Base-by-base conservation (phyloP, 2,797 vertebrate genomes). In the Sphaeramia orbicularis region DNA sequence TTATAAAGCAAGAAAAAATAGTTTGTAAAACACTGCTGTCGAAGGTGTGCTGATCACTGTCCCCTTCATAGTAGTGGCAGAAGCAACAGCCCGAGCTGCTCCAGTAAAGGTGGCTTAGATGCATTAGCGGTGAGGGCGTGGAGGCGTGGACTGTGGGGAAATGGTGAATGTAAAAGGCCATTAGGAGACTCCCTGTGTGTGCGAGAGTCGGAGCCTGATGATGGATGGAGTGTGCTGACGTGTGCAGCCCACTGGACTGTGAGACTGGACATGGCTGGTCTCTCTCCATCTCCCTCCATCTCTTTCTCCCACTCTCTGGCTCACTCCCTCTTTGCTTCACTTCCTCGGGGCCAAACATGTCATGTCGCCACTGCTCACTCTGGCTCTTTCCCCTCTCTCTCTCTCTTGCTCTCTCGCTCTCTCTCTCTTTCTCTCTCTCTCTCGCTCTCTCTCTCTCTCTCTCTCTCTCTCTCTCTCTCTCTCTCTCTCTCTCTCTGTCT, bases 241-340 rank as follows among this genome's bases (percentile, higher is more conserved):
- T 91, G 83, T 86, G 87, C 88, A 90, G 88, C 86, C 85, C 91
- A 89, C 81, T 90, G 84, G 91, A 92, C 91, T 93, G 87, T 87
- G 90, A 90, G 88, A 92, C 90, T 89, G 92, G 91, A 92, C 92
- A 92, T 92, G 89, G 91, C 91, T 92, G 83, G 81, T 90, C 88
- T 90, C 84, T 80, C 86, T 83, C 75, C 51, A 58, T 87, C 85
- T 84, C 71, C 68, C 79, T 84, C 73, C 81, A 78, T 81, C 84
- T 86, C 87, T 69, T 60, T 74, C 79, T 83, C 78, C 74, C 71
- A 63, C 81, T 82, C 78, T 65, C 64, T 63, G 45, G 59, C 79
- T 80, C 70, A 41, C 75, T 86, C 80, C 71, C 58, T 84, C 79
- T 78, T 56, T 90, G 85, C 91, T 90, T 83, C 85, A 58, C 82